Evolutionary conservation across 1,140 invertebrate genomes (phyloP).

Genomic region (Drosophila albomicans): DNA sequence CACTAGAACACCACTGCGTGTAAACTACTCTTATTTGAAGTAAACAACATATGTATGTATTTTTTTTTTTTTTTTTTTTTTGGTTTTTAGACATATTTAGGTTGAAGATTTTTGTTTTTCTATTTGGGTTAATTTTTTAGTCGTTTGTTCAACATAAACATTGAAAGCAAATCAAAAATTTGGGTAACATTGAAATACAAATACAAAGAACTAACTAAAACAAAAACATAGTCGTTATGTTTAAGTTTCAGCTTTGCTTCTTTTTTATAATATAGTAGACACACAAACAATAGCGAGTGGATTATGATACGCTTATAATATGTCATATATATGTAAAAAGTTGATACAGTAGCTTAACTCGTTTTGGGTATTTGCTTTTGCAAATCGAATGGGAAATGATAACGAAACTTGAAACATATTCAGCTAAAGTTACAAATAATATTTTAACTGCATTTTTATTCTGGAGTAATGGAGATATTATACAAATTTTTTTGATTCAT

Average conservation of each 20-base stretch:
- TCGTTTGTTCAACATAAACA: slow-evolving; percentile 69
- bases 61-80: slow-evolving; percentile 43
- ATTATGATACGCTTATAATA: slow-evolving; percentile 66
- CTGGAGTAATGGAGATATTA: slow-evolving; percentile 14
- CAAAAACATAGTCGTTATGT: slow-evolving; percentile 52
- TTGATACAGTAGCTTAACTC: slow-evolving; percentile 2
- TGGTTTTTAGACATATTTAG: slow-evolving; percentile 25
- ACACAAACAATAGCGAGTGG: slow-evolving; percentile 83
- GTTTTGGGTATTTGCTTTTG: neutral
- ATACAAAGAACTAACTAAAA: slow-evolving; percentile 54
- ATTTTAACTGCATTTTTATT: slow-evolving; percentile 14
- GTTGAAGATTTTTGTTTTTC: slow-evolving; percentile 48
- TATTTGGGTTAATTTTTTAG: slow-evolving; percentile 43
- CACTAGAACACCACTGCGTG: slow-evolving; percentile 85
- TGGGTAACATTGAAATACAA: slow-evolving; percentile 75
- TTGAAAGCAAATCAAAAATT: slow-evolving; percentile 74
- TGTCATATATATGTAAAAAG: slow-evolving; percentile 15
- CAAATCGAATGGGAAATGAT: slow-evolving; percentile 14
- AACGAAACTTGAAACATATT: slow-evolving; percentile 1
- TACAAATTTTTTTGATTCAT: neutral
- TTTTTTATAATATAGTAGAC: slow-evolving; percentile 48
- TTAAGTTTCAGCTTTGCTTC: slow-evolving; percentile 57
- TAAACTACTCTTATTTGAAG: slow-evolving; percentile 85
- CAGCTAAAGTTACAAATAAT: slow-evolving; percentile 9
- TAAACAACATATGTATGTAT: slow-evolving; percentile 74